A percentile compares a stretch with the other conserved stretches of the same genome.
Evolutionary conservation across 2,797 vertebrate species (phyloP).

Genomic region (Parambassis ranga): DNA sequence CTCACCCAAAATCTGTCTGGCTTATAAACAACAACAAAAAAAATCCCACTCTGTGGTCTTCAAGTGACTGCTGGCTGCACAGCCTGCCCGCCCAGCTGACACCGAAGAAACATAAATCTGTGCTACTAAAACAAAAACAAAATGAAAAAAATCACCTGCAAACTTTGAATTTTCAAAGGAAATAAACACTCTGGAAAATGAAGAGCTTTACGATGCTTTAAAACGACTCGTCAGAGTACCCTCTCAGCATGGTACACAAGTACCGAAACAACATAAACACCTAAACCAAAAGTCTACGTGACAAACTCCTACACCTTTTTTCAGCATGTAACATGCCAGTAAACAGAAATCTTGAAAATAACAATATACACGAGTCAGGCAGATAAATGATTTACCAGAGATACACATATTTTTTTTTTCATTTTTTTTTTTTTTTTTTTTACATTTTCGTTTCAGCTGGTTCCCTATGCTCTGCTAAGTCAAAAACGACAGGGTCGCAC

Average conservation of each 20-base stretch:
- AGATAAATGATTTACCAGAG: conserved; percentile 89
- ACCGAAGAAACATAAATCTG: conserved; percentile 61
- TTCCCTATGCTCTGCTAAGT: conserved; percentile 81
- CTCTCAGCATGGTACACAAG: conserved; percentile 58
- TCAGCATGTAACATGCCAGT: conserved; percentile 79
- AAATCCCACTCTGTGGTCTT: conserved; percentile 62
- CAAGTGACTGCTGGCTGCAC: conserved; percentile 67
- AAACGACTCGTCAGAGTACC: conserved; percentile 69
- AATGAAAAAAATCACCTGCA: conserved; percentile 43
- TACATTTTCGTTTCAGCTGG: conserved; percentile 67
- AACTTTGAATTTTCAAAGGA: conserved; percentile 71
- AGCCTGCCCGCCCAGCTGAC: conserved; percentile 57
- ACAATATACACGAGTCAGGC: conserved; percentile 77
- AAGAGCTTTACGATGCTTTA: conserved; percentile 77
- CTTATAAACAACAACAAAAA: conserved; percentile 60
- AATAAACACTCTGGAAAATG: conserved; percentile 74
- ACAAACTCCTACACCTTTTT: conserved; percentile 52
- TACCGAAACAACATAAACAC: conserved; percentile 67
- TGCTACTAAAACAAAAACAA: conserved; percentile 66
- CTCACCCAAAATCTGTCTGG: conserved; percentile 52
- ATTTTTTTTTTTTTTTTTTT: conserved; percentile 48
- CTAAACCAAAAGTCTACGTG: conserved; percentile 58
- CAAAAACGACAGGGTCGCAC: conserved; percentile 70
- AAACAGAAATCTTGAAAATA: conserved; percentile 77
- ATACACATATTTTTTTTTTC: conserved; percentile 53